phyloP scores from a whole-genome alignment of 2,797 vertebrate species.

The Argentina silus region DNA sequence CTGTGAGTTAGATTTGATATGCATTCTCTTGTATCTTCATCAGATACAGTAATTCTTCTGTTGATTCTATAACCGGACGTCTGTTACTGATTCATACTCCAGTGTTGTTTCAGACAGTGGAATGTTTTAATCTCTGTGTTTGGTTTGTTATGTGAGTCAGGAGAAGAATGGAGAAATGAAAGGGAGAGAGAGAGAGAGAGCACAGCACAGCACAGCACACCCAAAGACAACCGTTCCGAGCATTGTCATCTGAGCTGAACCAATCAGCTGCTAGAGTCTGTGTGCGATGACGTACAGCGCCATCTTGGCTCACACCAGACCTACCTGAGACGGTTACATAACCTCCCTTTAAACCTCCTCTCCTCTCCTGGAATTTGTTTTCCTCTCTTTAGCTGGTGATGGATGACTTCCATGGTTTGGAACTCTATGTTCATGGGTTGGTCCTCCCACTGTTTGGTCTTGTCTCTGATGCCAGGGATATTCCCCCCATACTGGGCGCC shows the following conservation, averaged over 20 bases:
- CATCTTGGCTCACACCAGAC: background rate
- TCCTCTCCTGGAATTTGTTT: slow-evolving; percentile 40
- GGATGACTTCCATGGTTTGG: slow-evolving; percentile 33
- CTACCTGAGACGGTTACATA: slow-evolving; percentile 2
- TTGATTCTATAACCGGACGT: background rate
- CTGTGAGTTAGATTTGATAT: background rate
- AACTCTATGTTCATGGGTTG: background rate
- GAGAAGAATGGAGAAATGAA: too few relatives aligned
- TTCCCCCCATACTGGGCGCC: background rate
- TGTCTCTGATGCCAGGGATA: background rate
- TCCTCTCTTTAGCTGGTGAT: slow-evolving; percentile 43
- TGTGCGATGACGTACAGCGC: background rate
- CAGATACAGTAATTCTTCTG: background rate
- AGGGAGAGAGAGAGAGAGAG: background rate
- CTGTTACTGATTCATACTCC: too few relatives aligned
- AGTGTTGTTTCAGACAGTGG: background rate
- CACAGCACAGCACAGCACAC: background rate
- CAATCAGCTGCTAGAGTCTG: background rate
- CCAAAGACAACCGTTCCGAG: background rate
- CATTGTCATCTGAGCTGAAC: background rate
- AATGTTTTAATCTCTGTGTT: background rate
- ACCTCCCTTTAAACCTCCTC: slow-evolving; percentile 21
- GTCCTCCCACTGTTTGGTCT: background rate
- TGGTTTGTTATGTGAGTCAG: background rate
- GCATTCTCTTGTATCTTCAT: background rate